Evolutionary conservation across 2,113 vertebrate genomes (phyloP), one percentile per base, ranked within the genome.

Genomic region (Callopanchax toddi): DNA sequence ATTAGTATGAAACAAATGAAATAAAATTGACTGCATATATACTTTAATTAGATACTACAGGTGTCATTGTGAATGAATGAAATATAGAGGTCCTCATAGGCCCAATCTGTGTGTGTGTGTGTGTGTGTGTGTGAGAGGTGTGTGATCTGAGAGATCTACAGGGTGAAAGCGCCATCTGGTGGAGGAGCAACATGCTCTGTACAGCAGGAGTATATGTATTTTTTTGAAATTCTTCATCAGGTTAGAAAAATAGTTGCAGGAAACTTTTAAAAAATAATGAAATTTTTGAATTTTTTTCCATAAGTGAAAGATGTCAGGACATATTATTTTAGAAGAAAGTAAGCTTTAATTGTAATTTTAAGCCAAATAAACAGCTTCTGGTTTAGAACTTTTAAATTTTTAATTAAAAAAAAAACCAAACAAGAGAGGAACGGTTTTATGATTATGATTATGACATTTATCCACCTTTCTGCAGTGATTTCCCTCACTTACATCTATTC

Each of bases 151-250:
- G 25, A 42, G 40, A 88, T 88, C 69, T 73, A 56, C 83, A 92
- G 90, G 85, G 70, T 89, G 86, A 86, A 89, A 89, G 88, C 90
- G 74, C 92, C 91, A 92, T 92, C 92, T 93, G 87, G 84, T 89
- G 91, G 86, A 55, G 32, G 32, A 26, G n/a, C 0, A 45, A 26
- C 44, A 20, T 21, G 18, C 40, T 18, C 37, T 56, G 4, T 23
- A 26, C 21, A 48, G 12, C 12, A 40, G 25, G 21, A 50, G 18
- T 10, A 16, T 56, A n/a, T 51, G 36, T 36, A 20, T 3, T 43
- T 22, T 21, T 20, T 16, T 63, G 21, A 67, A 67, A 60, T 39
- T 64, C 60, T 50, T 48, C 18, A 56, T 11, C 34, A 59, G 55
- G 43, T 67, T 50, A 71, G 39, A 43, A 50, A 26, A n/a, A 9